These are phyloP conservation scores for Pachypeltis micranthus DNA, from an alignment of 1,140 invertebrate species.

Conservation along the genomic window DNA sequence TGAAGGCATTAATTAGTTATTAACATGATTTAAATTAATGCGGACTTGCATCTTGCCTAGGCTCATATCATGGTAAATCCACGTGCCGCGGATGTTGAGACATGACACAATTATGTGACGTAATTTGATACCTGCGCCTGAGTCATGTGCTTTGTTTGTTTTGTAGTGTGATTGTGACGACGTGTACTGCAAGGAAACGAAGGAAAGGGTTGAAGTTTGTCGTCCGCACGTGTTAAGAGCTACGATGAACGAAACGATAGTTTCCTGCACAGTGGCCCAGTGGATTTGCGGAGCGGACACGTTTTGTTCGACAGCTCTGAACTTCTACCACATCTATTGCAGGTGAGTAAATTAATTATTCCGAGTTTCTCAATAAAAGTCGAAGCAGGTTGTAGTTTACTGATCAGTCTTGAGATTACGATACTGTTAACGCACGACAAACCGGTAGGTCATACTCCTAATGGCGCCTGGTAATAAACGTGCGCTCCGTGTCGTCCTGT, in stretches of 20 bases:
- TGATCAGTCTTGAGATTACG: too few relatives aligned
- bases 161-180: constrained; percentile 48
- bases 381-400: too few relatives aligned
- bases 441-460: too few relatives aligned
- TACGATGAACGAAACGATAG: constrained; percentile 48
- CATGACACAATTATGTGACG: not conserved
- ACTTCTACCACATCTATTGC: constrained; percentile 59
- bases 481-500: too few relatives aligned
- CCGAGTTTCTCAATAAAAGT: too few relatives aligned
- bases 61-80: too few relatives aligned
- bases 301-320: constrained; percentile 57
- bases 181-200: constrained; percentile 60
- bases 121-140: not conserved
- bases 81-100: too few relatives aligned
- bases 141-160: not conserved
- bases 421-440: too few relatives aligned
- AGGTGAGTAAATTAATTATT: constrained; percentile 33
- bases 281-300: constrained; percentile 66
- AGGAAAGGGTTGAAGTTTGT: constrained; percentile 63
- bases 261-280: constrained; percentile 61
- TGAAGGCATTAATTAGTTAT: too few relatives aligned
- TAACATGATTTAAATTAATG: too few relatives aligned
- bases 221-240: constrained; percentile 58
- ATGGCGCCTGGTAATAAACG: too few relatives aligned
- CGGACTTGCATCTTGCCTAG: too few relatives aligned